Base-by-base conservation (phyloP, 2,113 vertebrate genomes). In the Sylvietta virens region DNA sequence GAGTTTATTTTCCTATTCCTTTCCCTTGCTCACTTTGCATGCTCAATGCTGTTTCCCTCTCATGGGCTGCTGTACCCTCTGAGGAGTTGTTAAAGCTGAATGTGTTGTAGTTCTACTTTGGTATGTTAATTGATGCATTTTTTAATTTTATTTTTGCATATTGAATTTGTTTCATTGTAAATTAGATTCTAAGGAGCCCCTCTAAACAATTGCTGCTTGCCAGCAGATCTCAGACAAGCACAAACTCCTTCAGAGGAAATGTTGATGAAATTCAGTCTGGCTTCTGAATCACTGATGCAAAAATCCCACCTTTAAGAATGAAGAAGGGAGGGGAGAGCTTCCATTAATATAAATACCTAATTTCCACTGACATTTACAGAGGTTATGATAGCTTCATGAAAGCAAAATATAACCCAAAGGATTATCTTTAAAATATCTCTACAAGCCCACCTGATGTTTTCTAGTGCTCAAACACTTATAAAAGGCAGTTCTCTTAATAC, bases 111-210 rank as follows among this genome's bases (percentile, higher is more conserved):
- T 94, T 95, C 86, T 91, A 88, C 89, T 97, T 97, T 94, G 95
- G 94, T 94, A 96, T 97, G 96, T 92, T 97, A 97, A 97, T 97
- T 97, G 95, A 90, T 95, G 94, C 96, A 89, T 93, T 95, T 94
- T 92, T 97, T 91, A 97, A 97, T 97, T 96, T 95, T 90, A 94
- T 85, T 96, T 96, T 81, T 96, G 96, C 96, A 97, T 97, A 94
- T 96, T 95, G 95, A 96, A 95, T 97, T 94, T 93, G 93, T 95
- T 95, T 92, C 89, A 70, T 91, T 96, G 89, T 92, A 97, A 97
- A 97, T 97, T 83, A 96, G 91, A 78, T 91, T 93, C 95, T 91
- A 90, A 96, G 91, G 81, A 94, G 85, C 77, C 73, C 80, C 37
- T 94, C 87, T 81, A 96, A 97, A 97, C 94, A 93, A 91, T 80